Conservation (phyloP, 2,888 invertebrate genomes). For the Pyrochroa serraticornis region DNA sequence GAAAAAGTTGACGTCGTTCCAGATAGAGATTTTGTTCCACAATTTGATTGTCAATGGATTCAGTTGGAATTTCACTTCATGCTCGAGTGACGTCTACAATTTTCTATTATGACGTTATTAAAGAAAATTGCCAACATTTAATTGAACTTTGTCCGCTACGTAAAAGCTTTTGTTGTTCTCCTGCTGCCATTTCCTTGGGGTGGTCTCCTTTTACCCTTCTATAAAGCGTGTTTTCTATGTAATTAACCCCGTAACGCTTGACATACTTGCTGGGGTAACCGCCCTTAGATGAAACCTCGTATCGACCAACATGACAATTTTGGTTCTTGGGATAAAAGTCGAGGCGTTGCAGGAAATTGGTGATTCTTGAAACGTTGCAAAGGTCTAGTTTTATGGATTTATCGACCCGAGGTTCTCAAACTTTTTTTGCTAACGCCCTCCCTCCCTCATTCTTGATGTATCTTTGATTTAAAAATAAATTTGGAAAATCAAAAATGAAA, state of each 20-base stretch:
- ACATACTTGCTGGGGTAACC: slow-evolving; percentile 13
- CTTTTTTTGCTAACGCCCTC: too few species aligned
- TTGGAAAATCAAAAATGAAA: too few species aligned
- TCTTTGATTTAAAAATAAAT: too few species aligned
- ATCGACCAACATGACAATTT: slow-evolving; percentile 5
- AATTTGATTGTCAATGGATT: too few species aligned
- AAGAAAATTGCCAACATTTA: slow-evolving; percentile 6
- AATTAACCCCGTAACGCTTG: slow-evolving; percentile 14
- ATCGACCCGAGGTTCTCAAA: too few species aligned
- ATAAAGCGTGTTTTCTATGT: slow-evolving; percentile 10
- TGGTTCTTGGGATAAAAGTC: slow-evolving; percentile 2
- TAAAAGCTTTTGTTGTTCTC: slow-evolving; percentile 3
- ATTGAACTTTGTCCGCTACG: slow-evolving; percentile 16
- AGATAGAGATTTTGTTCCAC: too few species aligned
- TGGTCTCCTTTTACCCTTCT: slow-evolving; percentile 7
- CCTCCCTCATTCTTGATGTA: too few species aligned
- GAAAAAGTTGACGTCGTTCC: too few species aligned
- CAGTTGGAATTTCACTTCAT: too few species aligned
- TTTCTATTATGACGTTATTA: slow-evolving; percentile 2
- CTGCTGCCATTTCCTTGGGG: neutral
- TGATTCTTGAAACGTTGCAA: too few species aligned
- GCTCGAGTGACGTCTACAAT: neutral
- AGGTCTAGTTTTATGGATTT: too few species aligned
- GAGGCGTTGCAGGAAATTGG: too few species aligned
- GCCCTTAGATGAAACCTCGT: slow-evolving; percentile 11